Conservation (phyloP, 2,797 vertebrate genomes). For the Leptodactylus fallax region DNA sequence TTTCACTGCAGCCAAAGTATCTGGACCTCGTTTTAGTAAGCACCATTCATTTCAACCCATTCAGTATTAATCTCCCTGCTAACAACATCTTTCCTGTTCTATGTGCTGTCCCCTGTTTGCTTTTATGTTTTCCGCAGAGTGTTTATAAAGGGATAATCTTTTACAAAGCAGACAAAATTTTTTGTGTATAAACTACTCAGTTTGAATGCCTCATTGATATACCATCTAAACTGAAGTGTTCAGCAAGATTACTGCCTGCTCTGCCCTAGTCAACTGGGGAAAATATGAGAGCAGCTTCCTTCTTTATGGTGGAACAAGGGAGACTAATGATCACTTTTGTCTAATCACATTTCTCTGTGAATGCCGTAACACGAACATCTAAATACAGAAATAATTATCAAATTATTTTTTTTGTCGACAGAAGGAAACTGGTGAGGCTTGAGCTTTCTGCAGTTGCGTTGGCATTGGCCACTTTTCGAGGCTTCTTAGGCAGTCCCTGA, state of each 20-base stretch:
- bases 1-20: slow-evolving; percentile 86
- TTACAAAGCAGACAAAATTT: slow-evolving; percentile 90
- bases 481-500: not conserved
- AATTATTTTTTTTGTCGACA: slow-evolving; percentile 41
- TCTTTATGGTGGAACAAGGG: slow-evolving; percentile 77
- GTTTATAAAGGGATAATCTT: slow-evolving; percentile 96
- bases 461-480: not conserved
- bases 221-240: slow-evolving; percentile 84
- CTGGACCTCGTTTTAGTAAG: slow-evolving; percentile 83
- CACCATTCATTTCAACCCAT: slow-evolving; percentile 84
- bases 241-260: slow-evolving; percentile 83
- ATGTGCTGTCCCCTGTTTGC: slow-evolving; percentile 82
- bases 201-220: slow-evolving; percentile 83
- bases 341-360: slow-evolving; percentile 55
- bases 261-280: slow-evolving; percentile 78
- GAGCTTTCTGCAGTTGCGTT: slow-evolving; percentile 14
- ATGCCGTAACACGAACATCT: slow-evolving; percentile 43
- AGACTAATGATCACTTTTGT: slow-evolving; percentile 70
- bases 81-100: slow-evolving; percentile 86
- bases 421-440: slow-evolving; percentile 25
- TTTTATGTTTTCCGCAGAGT: slow-evolving; percentile 86
- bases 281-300: slow-evolving; percentile 79
- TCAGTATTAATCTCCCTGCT: slow-evolving; percentile 88
- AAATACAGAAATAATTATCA: slow-evolving; percentile 61
- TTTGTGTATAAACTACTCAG: slow-evolving; percentile 82